Base-by-base conservation (phyloP, 1,140 invertebrate species). In the Epicauta chinensis region DNA sequence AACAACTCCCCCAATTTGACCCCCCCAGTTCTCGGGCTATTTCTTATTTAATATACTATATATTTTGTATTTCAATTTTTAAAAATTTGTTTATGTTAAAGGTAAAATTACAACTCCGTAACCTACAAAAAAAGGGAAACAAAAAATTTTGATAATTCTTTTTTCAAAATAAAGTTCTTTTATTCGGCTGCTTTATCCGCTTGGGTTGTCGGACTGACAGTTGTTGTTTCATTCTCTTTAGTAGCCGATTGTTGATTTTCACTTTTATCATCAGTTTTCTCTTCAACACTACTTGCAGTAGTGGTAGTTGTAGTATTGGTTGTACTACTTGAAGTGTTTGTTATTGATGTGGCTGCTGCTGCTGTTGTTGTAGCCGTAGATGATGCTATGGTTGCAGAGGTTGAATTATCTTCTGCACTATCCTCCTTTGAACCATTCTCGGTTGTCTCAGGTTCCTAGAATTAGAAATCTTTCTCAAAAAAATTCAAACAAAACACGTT, bases 391-490 rank as follows among this genome's bases (percentile, higher is more conserved):
- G n/a, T 23, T 23, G 23, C 14, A 7, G 43, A 46, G 29, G 31
- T 46, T 7, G 51, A 31, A 29, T 51, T 51, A 49, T 66, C 62
- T 5, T 23, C 23, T 15, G 55, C 64, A 50, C 57, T 63, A 29
- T 65, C 61, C 50, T 61, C 60, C 55, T 68, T 69, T 13, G 66
- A 64, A 5, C 67, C 67, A 41, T 69, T 68, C 51, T 68, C 67
- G 13, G 59, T 65, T 12, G 64, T 54, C 42, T 67, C 66, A 5
- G 56, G 51, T 47, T 66, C 64, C 63, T 63, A 16, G 14, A 42
- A 57, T 49, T 16, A 56, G 31, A 34, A 41, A 34, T 36, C 35
- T 12, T 4, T 30, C 37, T 13, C 15, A 9, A 12, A n/a, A n/a
- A n/a, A n/a, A n/a, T 44, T 45, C 9, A 16, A 16, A 16, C 1